Percentiles rank a stretch among this genome's conserved stretches.
Conservation (phyloP, 2,797 vertebrate genomes). For the Labroides dimidiatus region DNA sequence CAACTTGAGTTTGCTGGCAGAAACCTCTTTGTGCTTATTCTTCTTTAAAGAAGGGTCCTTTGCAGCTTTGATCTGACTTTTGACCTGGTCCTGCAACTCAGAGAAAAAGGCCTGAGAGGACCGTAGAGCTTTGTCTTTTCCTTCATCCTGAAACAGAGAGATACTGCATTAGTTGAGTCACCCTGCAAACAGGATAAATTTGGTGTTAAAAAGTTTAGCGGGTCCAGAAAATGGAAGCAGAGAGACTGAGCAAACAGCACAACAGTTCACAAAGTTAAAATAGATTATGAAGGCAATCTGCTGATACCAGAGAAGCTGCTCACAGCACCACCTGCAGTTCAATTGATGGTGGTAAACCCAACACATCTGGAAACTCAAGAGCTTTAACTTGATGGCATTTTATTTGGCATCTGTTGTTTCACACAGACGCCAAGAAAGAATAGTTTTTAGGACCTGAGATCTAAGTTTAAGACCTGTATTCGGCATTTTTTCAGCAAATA, state of each 20-base stretch:
- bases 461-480: too few relatives aligned
- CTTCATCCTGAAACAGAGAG: slow-evolving; percentile 88
- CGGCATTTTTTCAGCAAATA: too few relatives aligned
- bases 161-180: neutral
- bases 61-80: slow-evolving; percentile 90
- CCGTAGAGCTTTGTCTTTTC: slow-evolving; percentile 93
- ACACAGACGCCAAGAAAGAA: too few relatives aligned
- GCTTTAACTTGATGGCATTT: too few relatives aligned
- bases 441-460: too few relatives aligned
- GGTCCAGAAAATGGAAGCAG: neutral
- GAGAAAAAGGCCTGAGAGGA: slow-evolving; percentile 98
- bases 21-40: slow-evolving; percentile 87
- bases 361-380: too few relatives aligned
- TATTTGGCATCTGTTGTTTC: too few relatives aligned
- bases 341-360: too few relatives aligned
- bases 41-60: slow-evolving; percentile 86
- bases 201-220: neutral
- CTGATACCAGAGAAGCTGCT: neutral
- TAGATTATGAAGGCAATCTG: too few relatives aligned
- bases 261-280: too few relatives aligned
- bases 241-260: neutral
- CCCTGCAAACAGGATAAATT: slow-evolving; percentile 1
- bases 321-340: neutral
- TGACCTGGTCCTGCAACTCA: slow-evolving; percentile 96
- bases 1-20: slow-evolving; percentile 92